These are phyloP conservation scores for Coilia nasus DNA, from an alignment of 2,797 vertebrate species.

Conservation along the genomic window DNA sequence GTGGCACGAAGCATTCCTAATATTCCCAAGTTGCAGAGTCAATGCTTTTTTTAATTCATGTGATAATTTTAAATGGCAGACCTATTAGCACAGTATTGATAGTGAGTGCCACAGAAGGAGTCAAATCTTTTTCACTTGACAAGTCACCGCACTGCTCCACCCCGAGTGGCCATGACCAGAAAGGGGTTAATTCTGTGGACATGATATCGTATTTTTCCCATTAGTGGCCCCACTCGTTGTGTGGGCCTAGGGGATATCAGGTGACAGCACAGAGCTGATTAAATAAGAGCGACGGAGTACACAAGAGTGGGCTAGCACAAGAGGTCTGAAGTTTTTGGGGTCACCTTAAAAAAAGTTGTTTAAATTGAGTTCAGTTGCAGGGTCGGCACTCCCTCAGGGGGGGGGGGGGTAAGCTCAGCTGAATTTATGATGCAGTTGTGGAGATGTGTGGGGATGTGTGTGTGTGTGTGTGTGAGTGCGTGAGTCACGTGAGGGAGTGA, in stretches of 20 bases:
- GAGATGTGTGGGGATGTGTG: not conserved
- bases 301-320: conserved; percentile 25
- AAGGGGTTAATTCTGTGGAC: conserved; percentile 27
- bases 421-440: conserved; percentile 2
- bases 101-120: not conserved
- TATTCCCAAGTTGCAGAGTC: not conserved
- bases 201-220: conserved; percentile 35
- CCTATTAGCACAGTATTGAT: not conserved
- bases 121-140: not conserved
- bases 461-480: conserved; percentile 13
- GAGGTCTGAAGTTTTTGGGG: conserved; percentile 20
- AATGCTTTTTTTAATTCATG: not conserved
- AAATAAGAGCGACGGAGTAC: conserved; percentile 43
- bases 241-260: conserved; percentile 41
- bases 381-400: conserved; percentile 15
- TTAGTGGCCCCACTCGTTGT: conserved; percentile 31
- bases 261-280: conserved; percentile 45
- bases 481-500: too few relatives aligned
- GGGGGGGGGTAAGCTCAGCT: conserved; percentile 19
- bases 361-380: conserved; percentile 32
- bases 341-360: conserved; percentile 27
- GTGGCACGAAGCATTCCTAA: not conserved
- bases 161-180: not conserved
- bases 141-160: not conserved
- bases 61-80: not conserved